These are phyloP conservation scores for Ctenopoma kingsleyae DNA, from an alignment of 2,797 vertebrate species.

Conservation along the genomic window DNA sequence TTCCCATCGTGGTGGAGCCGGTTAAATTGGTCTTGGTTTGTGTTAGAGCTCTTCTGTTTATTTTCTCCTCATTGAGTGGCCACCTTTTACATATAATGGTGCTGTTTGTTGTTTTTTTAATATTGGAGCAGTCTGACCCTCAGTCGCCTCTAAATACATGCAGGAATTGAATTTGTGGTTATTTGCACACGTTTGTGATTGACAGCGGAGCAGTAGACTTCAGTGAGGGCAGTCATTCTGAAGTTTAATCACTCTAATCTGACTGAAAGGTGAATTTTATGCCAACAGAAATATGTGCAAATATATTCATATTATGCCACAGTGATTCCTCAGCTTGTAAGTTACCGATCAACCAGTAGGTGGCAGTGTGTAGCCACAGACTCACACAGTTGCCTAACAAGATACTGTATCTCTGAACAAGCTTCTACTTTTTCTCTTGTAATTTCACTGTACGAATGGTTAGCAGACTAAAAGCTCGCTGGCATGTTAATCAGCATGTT, in stretches of 20 bases:
- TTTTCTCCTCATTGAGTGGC: constrained; percentile 41
- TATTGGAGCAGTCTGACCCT: constrained; percentile 1
- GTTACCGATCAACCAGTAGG: constrained; percentile 29
- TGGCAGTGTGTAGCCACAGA: constrained; percentile 56
- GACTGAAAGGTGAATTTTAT: constrained; percentile 1
- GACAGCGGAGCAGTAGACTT: background rate
- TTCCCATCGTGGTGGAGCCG: constrained; percentile 3
- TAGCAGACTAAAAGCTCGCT: constrained; percentile 35
- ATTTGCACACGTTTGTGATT: background rate
- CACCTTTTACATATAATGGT: constrained; percentile 13
- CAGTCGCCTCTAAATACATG: background rate
- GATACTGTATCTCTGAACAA: background rate
- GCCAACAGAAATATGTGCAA: background rate
- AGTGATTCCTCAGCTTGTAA: background rate
- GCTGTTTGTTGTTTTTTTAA: constrained; percentile 26
- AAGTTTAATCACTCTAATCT: background rate
- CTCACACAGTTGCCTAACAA: background rate
- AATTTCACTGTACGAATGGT: constrained; percentile 38
- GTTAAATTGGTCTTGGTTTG: constrained; percentile 47
- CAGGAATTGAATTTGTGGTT: background rate
- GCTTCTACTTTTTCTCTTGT: constrained; percentile 25
- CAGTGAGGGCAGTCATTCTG: background rate
- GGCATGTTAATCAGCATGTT: constrained; percentile 54
- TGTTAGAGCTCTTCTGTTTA: constrained; percentile 40
- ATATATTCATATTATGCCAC: too few species aligned